phyloP scores from a whole-genome alignment of 2,888 invertebrate genomes.

The Tethea ocularis region DNA sequence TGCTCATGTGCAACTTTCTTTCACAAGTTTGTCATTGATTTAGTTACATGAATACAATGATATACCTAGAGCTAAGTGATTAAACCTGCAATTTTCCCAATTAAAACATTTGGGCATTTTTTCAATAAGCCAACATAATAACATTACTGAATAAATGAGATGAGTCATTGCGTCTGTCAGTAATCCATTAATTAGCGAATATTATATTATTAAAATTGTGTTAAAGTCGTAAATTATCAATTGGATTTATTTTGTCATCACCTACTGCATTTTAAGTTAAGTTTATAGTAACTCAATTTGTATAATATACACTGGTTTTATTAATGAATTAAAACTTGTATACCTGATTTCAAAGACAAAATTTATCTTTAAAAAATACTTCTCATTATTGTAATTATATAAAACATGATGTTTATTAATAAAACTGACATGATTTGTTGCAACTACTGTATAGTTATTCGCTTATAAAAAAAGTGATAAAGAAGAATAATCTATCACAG shows the following conservation, averaged over 20 bases:
- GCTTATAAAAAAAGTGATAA: not conserved
- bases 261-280: not conserved
- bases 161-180: conserved; percentile 54
- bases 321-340: too few relatives aligned
- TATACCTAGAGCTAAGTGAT: too few relatives aligned
- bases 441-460: not conserved
- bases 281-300: too few relatives aligned
- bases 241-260: not conserved
- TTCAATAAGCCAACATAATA: conserved; percentile 37
- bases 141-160: conserved; percentile 56
- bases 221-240: conserved; percentile 14
- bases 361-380: too few relatives aligned
- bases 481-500: conserved; percentile 26
- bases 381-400: too few relatives aligned
- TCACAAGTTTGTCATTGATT: too few relatives aligned
- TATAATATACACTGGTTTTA: too few relatives aligned
- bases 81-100: not conserved
- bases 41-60: too few relatives aligned
- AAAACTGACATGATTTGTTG: too few relatives aligned
- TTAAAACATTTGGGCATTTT: not conserved
- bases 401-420: too few relatives aligned
- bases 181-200: conserved; percentile 59
- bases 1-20: too few relatives aligned
- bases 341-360: too few relatives aligned
- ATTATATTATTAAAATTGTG: conserved; percentile 27